A percentile compares a stretch with the other conserved stretches of the same genome.
These are phyloP conservation scores for Emydoidea blandingii DNA, from an alignment of 2,797 vertebrate species.

Conservation along the genomic window DNA sequence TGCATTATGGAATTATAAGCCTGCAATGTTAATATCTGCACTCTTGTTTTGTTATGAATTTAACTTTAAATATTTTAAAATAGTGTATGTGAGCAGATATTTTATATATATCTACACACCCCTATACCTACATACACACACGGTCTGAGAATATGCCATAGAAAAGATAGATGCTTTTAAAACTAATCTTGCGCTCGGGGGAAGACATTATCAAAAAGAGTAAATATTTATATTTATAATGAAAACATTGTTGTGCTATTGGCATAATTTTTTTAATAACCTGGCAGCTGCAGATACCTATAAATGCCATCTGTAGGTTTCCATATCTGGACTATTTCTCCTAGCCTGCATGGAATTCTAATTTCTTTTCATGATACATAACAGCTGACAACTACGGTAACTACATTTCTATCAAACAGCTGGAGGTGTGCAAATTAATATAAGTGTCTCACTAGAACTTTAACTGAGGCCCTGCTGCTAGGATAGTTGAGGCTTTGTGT, in stretches of 20 bases:
- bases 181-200: not conserved
- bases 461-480: not conserved
- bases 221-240: slow-evolving; percentile 4
- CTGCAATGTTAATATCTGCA: not conserved
- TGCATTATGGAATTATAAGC: not conserved
- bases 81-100: not conserved
- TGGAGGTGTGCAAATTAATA: not conserved
- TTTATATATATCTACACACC: not conserved
- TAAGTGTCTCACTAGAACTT: not conserved
- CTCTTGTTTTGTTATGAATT: not conserved
- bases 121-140: not conserved
- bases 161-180: not conserved
- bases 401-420: not conserved
- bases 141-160: not conserved
- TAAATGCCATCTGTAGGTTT: not conserved
- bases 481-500: not conserved
- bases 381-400: not conserved
- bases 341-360: not conserved
- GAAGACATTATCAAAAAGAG: not conserved
- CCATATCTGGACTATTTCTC: slow-evolving; percentile 13
- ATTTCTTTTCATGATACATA: not conserved
- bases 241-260: not conserved
- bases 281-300: not conserved
- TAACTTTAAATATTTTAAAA: not conserved
- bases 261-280: not conserved